Evolutionary conservation across 2,888 invertebrate species (phyloP).

Genomic region (Ditylenchus weischeri): DNA sequence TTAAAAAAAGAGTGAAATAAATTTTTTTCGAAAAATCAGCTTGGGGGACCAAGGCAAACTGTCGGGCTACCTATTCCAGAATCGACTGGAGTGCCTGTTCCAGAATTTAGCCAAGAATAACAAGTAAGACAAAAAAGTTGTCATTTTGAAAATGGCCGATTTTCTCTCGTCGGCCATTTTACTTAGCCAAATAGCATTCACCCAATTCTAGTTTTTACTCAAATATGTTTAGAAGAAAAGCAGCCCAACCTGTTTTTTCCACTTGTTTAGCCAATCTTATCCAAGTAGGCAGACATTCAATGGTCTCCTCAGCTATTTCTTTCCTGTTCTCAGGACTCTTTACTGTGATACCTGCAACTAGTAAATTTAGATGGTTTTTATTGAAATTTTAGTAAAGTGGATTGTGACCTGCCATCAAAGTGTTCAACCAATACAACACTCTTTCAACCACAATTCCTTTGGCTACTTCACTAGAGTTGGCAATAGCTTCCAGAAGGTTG

Average conservation of each 20-base stretch:
- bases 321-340: constrained; percentile 40
- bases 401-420: constrained; percentile 28
- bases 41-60: too few species aligned
- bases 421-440: constrained; percentile 39
- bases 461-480: constrained; percentile 9
- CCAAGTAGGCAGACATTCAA: constrained; percentile 40
- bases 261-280: constrained; percentile 27
- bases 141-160: too few species aligned
- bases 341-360: constrained; percentile 39
- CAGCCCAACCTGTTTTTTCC: background rate
- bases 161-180: too few species aligned
- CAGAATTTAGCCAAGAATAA: too few species aligned
- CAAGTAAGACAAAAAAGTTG: too few species aligned
- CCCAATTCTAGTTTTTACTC: background rate
- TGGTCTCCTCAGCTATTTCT: constrained; percentile 42
- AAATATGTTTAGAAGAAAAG: background rate
- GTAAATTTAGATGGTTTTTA: background rate
- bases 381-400: background rate
- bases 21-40: too few species aligned
- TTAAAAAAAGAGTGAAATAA: too few species aligned
- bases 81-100: too few species aligned
- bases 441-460: constrained; percentile 31
- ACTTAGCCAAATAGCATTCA: background rate
- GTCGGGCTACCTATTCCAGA: too few species aligned
- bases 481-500: constrained; percentile 27